phyloP scores from a whole-genome alignment of 2,888 invertebrate genomes.

The Dorcus hopei region DNA sequence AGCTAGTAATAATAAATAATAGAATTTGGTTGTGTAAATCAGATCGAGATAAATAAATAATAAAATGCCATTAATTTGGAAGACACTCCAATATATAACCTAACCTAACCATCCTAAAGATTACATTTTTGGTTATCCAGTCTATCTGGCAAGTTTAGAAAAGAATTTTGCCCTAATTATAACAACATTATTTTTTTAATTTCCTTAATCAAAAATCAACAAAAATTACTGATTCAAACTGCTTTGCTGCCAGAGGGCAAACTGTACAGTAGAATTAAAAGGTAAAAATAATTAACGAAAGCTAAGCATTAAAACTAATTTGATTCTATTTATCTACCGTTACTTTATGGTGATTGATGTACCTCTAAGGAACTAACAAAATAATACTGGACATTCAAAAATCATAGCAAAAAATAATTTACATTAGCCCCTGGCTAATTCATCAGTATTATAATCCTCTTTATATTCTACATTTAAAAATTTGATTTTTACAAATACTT shows the following conservation, averaged over 20 bases:
- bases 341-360: constrained; percentile 12
- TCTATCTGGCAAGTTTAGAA: constrained; percentile 35
- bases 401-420: constrained; percentile 4
- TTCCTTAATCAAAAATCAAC: background rate
- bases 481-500: background rate
- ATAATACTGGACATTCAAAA: constrained; percentile 20
- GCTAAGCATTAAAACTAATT: constrained; percentile 5
- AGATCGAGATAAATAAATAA: constrained; percentile 22
- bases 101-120: constrained; percentile 27
- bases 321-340: constrained; percentile 8
- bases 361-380: constrained; percentile 18
- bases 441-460: background rate
- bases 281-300: constrained; percentile 2
- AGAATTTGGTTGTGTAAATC: constrained; percentile 15
- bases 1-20: constrained; percentile 9
- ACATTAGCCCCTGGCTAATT: background rate
- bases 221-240: background rate
- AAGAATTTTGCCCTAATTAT: constrained; percentile 10
- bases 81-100: constrained; percentile 25
- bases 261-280: background rate
- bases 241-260: constrained; percentile 10
- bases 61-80: constrained; percentile 28
- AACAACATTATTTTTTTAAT: constrained; percentile 5
- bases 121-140: constrained; percentile 39
- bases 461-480: too few species aligned